These are phyloP conservation scores for Atherinosoma microstoma DNA, from an alignment of 2,797 vertebrate genomes.

Conservation along the genomic window DNA sequence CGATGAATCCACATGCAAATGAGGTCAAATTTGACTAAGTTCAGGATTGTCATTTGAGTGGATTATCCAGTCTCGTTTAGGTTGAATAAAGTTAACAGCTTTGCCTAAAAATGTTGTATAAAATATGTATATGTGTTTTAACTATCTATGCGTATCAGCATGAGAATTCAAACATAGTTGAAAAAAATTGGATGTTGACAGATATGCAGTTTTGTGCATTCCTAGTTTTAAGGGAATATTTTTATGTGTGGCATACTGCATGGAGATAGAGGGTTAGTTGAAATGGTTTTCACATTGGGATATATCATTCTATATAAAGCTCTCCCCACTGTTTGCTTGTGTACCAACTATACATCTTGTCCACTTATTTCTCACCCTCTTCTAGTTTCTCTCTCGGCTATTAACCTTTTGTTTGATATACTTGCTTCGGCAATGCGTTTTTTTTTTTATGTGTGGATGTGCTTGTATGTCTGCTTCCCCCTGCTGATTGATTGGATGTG, in stretches of 20 bases:
- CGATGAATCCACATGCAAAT: too few relatives aligned
- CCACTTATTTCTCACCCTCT: constrained; percentile 42
- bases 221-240: constrained; percentile 21
- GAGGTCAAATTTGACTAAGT: too few relatives aligned
- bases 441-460: constrained; percentile 14
- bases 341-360: constrained; percentile 31
- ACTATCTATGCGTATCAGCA: too few relatives aligned
- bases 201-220: too few relatives aligned
- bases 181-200: too few relatives aligned
- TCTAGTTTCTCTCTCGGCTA: constrained; percentile 39
- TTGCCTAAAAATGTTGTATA: too few relatives aligned
- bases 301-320: constrained; percentile 7
- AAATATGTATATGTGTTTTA: too few relatives aligned
- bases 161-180: too few relatives aligned
- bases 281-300: constrained; percentile 13
- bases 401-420: constrained; percentile 52
- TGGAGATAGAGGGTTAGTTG: background rate
- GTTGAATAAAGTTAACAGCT: too few relatives aligned
- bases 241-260: background rate
- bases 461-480: constrained; percentile 46
- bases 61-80: too few relatives aligned
- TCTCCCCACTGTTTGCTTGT: constrained; percentile 1
- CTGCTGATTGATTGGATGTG: constrained; percentile 69
- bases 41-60: too few relatives aligned
- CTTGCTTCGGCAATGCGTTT: constrained; percentile 16